Evolutionary conservation across 1,140 invertebrate genomes (phyloP), one percentile per base, ranked within the genome.

Genomic region (Odontomachus brunneus): DNA sequence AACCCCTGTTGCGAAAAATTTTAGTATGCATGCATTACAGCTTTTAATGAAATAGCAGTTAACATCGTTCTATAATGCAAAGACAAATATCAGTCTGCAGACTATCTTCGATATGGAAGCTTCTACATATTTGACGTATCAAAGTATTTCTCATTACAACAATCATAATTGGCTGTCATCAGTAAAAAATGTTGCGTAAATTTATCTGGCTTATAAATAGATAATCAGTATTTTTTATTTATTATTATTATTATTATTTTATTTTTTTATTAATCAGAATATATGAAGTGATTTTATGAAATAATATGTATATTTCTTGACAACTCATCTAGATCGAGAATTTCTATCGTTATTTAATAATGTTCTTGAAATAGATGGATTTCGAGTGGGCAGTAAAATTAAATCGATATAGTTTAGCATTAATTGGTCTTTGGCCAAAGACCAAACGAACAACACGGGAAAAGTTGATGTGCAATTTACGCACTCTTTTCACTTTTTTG

Each of bases 361-460:
- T 24, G n/a, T 22, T 51, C 49, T n/a, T 19, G 24, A 22, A 44
- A 51, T 24, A 48, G 9, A 29, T 33, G 51, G 73, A 63, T 63
- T 75, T 33, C 9, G 44, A 75, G 22, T 75, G 73, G 72, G 72
- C 72, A 29, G 57, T 75, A 22, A 49, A 62, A 2, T 19, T 75
- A 17, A 63, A 75, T 33, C 73, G 57, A 63, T 75, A 17, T 51
- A 49, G 24, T 51, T n/a, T 75, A 51, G 1, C 26, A 51, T 17
- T 51, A 5, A 51, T 75, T 3, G 73, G 73, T 11, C 44, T 75
- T 49, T 75, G 73, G 73, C 73, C 73, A 22, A 63, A 15, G 2
- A 63, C 3, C 3, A 14, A 15, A 14, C 38, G 29, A 63, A 63
- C 44, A 17, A 57, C 11, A 22, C 14, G 19, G 7, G 33, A 19